These are phyloP conservation scores for Acanthurus leucopareius DNA, from an alignment of 2,797 vertebrate species.

Conservation along the genomic window DNA sequence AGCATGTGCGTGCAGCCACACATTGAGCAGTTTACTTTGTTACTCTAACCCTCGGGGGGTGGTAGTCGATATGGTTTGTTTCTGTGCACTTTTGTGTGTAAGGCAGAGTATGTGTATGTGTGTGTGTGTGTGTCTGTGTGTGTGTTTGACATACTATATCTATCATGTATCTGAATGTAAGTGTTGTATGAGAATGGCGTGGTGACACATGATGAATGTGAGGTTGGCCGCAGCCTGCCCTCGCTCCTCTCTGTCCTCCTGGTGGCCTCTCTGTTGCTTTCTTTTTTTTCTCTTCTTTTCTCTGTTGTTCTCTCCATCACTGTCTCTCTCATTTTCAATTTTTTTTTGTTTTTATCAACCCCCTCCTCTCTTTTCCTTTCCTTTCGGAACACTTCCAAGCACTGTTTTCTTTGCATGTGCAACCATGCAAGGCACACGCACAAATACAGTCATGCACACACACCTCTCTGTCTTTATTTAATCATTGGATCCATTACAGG, in stretches of 20 bases:
- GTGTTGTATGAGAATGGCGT: constrained; percentile 53
- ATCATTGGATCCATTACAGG: constrained; percentile 81
- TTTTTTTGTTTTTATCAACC: constrained; percentile 6
- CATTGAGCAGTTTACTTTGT: constrained; percentile 58
- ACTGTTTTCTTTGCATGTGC: constrained; percentile 24
- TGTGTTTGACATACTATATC: constrained; percentile 40
- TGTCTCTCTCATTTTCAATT: constrained; percentile 20
- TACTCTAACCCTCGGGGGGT: constrained; percentile 47
- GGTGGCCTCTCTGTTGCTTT: constrained; percentile 66
- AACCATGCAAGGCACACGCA: constrained; percentile 39
- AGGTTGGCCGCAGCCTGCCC: constrained; percentile 58
- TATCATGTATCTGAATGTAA: constrained; percentile 50
- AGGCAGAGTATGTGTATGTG: constrained; percentile 1
- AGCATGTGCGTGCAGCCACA: constrained; percentile 2
- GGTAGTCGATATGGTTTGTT: constrained; percentile 44
- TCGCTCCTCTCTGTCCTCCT: constrained; percentile 68
- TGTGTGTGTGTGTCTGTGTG: constrained; percentile 1
- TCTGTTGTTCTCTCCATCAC: constrained; percentile 41
- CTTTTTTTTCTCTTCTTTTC: constrained; percentile 7
- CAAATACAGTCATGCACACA: constrained; percentile 40
- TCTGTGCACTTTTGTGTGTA: constrained; percentile 18
- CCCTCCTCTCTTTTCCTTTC: background rate
- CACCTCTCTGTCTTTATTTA: constrained; percentile 78
- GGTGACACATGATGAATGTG: constrained; percentile 79
- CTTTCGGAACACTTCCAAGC: constrained; percentile 40